These are phyloP conservation scores for Ooceraea biroi DNA, from an alignment of 1,140 invertebrate species.

Conservation along the genomic window DNA sequence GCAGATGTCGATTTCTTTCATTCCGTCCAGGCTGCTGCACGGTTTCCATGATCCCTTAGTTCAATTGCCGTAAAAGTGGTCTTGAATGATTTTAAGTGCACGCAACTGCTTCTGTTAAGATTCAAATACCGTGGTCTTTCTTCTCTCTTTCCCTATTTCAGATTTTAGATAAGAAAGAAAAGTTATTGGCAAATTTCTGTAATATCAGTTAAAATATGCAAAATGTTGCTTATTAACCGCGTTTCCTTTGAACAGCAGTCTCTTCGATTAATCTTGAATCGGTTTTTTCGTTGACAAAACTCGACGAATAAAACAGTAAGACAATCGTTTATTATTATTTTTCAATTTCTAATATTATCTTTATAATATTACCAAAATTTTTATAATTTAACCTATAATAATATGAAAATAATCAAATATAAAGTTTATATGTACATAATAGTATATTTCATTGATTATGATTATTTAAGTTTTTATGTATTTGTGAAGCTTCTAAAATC, in stretches of 20 bases:
- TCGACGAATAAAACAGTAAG: too few relatives aligned
- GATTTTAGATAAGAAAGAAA: not conserved
- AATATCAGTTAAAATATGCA: not conserved
- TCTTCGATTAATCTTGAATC: not conserved
- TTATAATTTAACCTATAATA: too few relatives aligned
- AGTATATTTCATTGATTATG: too few relatives aligned
- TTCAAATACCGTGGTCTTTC: conserved; percentile 5
- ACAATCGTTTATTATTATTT: too few relatives aligned
- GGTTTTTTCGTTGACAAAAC: not conserved
- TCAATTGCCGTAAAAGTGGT: conserved; percentile 85
- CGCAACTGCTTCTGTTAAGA: conserved; percentile 54
- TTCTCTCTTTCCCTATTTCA: not conserved
- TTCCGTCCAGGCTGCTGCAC: conserved; percentile 69
- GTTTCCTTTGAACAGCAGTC: not conserved
- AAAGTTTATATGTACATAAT: too few relatives aligned
- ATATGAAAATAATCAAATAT: too few relatives aligned
- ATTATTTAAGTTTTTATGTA: too few relatives aligned
- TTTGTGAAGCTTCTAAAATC: not conserved
- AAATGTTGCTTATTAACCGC: not conserved
- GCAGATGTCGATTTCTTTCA: conserved; percentile 84
- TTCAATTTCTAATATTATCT: too few relatives aligned
- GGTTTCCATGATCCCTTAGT: conserved; percentile 79
- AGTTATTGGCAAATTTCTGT: not conserved
- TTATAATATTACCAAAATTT: too few relatives aligned
- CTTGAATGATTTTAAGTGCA: conserved; percentile 63